phyloP scores from a whole-genome alignment of 1,140 invertebrate genomes.

The Drosophila equinoxialis region DNA sequence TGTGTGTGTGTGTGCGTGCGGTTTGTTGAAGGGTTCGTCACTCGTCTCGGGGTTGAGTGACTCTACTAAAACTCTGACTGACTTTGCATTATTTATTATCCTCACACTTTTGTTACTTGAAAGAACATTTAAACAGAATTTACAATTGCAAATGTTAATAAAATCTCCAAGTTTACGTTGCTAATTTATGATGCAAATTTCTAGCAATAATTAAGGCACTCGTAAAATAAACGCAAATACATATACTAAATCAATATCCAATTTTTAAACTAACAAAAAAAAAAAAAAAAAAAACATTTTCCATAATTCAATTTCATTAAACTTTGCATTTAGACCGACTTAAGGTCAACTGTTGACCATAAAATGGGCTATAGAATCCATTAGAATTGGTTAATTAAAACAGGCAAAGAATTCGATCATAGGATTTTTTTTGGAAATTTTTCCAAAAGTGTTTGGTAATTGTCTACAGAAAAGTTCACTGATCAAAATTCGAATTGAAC shows the following conservation, averaged over 20 bases:
- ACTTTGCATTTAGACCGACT: too few relatives aligned
- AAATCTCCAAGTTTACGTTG: conserved; percentile 27
- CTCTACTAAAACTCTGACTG: conserved; percentile 9
- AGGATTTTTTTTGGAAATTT: too few relatives aligned
- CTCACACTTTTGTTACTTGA: conserved; percentile 31
- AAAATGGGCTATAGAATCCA: too few relatives aligned
- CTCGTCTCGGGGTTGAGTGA: background rate
- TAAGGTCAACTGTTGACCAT: too few relatives aligned
- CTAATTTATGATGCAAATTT: conserved; percentile 44
- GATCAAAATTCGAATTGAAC: too few relatives aligned
- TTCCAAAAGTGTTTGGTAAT: too few relatives aligned
- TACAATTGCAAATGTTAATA: conserved; percentile 43
- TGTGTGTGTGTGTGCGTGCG: conserved; percentile 7
- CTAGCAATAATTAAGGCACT: conserved; percentile 43
- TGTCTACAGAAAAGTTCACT: too few relatives aligned
- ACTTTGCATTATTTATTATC: conserved; percentile 55
- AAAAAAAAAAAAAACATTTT: too few relatives aligned
- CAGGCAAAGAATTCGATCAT: too few relatives aligned
- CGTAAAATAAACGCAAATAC: background rate
- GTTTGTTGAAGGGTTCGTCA: conserved; percentile 16
- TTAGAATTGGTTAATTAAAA: too few relatives aligned
- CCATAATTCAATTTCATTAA: too few relatives aligned
- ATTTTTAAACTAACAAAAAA: too few relatives aligned
- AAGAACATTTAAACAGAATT: conserved; percentile 40
- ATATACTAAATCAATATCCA: background rate